These are phyloP conservation scores for Thaumetopoea pityocampa DNA, from an alignment of 1,140 invertebrate species.

Conservation along the genomic window DNA sequence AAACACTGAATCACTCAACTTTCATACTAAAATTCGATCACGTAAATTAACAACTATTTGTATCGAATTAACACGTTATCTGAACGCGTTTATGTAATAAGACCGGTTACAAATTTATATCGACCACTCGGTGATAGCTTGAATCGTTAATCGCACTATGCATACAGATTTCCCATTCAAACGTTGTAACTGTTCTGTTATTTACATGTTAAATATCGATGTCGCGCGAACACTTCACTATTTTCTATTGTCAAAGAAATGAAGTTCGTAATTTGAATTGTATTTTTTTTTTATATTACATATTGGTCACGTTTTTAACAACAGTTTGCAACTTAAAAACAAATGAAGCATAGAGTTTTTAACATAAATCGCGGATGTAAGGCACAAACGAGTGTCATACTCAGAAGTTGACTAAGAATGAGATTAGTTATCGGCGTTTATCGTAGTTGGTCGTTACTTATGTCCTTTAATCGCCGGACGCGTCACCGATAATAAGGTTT, in stretches of 20 bases:
- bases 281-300: not conserved
- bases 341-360: slow-evolving; percentile 2
- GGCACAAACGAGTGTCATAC: slow-evolving; percentile 51
- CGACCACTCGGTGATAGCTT: not conserved
- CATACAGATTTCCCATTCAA: slow-evolving; percentile 4
- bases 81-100: slow-evolving; percentile 1
- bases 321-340: slow-evolving; percentile 4
- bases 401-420: slow-evolving; percentile 53
- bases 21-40: slow-evolving; percentile 46
- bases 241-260: slow-evolving; percentile 6
- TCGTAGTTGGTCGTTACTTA: slow-evolving; percentile 59
- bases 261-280: slow-evolving; percentile 6
- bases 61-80: slow-evolving; percentile 42
- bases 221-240: slow-evolving; percentile 3
- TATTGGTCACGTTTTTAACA: not conserved
- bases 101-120: slow-evolving; percentile 1
- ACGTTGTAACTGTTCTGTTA: slow-evolving; percentile 4
- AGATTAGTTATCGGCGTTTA: slow-evolving; percentile 67
- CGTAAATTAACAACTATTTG: slow-evolving; percentile 31
- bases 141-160: slow-evolving; percentile 4
- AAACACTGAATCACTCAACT: slow-evolving; percentile 54
- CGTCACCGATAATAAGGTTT: slow-evolving; percentile 56
- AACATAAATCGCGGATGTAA: slow-evolving; percentile 34
- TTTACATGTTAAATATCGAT: slow-evolving; percentile 12
- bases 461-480: slow-evolving; percentile 62